phyloP scores from a whole-genome alignment of 2,797 vertebrate species.

The Amblyopsis hoosieri region DNA sequence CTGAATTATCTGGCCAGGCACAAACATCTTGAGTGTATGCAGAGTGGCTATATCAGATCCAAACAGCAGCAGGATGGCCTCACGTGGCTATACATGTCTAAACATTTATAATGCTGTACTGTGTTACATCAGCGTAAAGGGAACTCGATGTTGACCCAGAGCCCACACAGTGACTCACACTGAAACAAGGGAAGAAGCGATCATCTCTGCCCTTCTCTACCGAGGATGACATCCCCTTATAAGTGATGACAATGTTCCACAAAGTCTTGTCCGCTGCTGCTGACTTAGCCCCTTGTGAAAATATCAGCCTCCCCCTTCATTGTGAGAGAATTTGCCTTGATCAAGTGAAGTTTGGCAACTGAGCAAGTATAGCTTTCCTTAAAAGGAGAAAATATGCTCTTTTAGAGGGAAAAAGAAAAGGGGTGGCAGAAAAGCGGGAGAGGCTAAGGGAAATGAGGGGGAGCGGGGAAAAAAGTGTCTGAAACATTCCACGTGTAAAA shows the following conservation, averaged over 20 bases:
- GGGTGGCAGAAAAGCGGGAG: constrained; percentile 61
- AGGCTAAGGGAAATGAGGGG: constrained; percentile 45
- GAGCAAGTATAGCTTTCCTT: constrained; percentile 71
- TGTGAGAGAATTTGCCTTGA: constrained; percentile 61
- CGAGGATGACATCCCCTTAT: constrained; percentile 26
- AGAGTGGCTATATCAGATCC: too few relatives aligned
- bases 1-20: too few relatives aligned
- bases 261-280: constrained; percentile 26
- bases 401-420: constrained; percentile 58
- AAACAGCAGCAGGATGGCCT: too few relatives aligned
- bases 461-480: constrained; percentile 27
- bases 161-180: constrained; percentile 4
- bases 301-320: constrained; percentile 63
- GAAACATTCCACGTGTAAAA: constrained; percentile 44
- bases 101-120: not conserved
- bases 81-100: not conserved
- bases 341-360: constrained; percentile 60
- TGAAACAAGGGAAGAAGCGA: constrained; percentile 5
- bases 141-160: not conserved
- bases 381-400: constrained; percentile 83
- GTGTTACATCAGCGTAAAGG: not conserved
- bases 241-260: constrained; percentile 36
- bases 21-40: too few relatives aligned
- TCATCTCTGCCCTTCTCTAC: constrained; percentile 42
- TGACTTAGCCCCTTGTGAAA: constrained; percentile 57